phyloP scores from a whole-genome alignment of 2,888 invertebrate genomes.

The Dioctria rufipes region DNA sequence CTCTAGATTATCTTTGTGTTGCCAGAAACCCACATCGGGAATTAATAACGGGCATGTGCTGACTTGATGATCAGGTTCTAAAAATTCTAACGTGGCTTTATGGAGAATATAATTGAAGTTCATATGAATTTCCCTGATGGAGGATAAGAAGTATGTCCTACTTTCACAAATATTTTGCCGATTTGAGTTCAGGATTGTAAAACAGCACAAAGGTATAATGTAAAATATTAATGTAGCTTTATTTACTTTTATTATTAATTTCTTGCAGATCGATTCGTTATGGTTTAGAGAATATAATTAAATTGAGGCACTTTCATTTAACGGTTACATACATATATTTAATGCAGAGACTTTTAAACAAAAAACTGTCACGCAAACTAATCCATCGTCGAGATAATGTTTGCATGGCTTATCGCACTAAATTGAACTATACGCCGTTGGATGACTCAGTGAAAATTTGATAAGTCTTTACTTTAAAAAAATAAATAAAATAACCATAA shows the following conservation, averaged over 20 bases:
- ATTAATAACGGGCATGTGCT: slow-evolving; percentile 92
- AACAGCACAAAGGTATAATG: slow-evolving; percentile 76
- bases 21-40: slow-evolving; percentile 93
- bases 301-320: slow-evolving; percentile 91
- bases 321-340: slow-evolving; percentile 96
- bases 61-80: slow-evolving; percentile 97
- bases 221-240: not conserved
- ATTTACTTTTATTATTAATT: not conserved
- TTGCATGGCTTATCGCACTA: slow-evolving; percentile 90
- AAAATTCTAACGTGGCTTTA: slow-evolving; percentile 91
- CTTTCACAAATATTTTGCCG: slow-evolving; percentile 76
- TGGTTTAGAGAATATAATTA: slow-evolving; percentile 88
- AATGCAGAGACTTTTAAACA: slow-evolving; percentile 90
- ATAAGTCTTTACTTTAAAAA: not conserved
- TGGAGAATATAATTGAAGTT: slow-evolving; percentile 84
- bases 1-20: slow-evolving; percentile 93
- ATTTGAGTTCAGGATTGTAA: slow-evolving; percentile 84
- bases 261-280: slow-evolving; percentile 81
- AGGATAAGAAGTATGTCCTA: slow-evolving; percentile 70
- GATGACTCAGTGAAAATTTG: slow-evolving; percentile 78
- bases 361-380: slow-evolving; percentile 88
- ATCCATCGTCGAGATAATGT: slow-evolving; percentile 94
- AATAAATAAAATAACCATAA: too few species aligned
- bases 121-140: slow-evolving; percentile 69
- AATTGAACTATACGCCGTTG: slow-evolving; percentile 91